phyloP scores from a whole-genome alignment of 2,888 invertebrate species.

The Calliopum simillimum region DNA sequence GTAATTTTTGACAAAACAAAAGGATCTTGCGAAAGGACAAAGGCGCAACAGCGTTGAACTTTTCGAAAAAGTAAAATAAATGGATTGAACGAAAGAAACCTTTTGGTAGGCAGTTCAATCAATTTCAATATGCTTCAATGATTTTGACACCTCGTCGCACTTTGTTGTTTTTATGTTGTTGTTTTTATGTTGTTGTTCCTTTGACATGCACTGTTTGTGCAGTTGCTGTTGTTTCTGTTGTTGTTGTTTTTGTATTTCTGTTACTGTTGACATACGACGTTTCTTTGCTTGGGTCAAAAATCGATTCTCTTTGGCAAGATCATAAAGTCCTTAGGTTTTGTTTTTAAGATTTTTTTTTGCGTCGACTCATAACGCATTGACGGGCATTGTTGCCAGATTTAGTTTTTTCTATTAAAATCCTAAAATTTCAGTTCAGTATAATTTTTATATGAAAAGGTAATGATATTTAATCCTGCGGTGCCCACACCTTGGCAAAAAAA shows the following conservation, averaged over 20 bases:
- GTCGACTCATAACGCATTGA: no score
- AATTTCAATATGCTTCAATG: slow-evolving; percentile 57
- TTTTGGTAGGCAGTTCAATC: slow-evolving; percentile 49
- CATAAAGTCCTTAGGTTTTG: neutral
- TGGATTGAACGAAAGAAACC: slow-evolving; percentile 16
- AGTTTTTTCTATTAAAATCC: no score
- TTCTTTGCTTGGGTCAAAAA: slow-evolving; percentile 2
- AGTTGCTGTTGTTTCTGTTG: neutral
- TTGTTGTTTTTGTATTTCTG: slow-evolving; percentile 3
- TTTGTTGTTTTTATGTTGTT: slow-evolving; percentile 29
- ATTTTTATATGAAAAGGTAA: no score
- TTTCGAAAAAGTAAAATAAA: slow-evolving; percentile 2
- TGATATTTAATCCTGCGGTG: no score
- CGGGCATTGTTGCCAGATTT: no score
- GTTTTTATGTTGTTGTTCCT: slow-evolving; percentile 13
- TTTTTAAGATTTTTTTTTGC: no score
- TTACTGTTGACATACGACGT: neutral
- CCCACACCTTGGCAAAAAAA: no score
- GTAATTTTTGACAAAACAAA: slow-evolving; percentile 38
- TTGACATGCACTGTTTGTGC: slow-evolving; percentile 1
- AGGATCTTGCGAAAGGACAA: slow-evolving; percentile 34
- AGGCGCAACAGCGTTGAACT: slow-evolving; percentile 18
- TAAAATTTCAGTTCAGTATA: no score
- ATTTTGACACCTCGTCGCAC: slow-evolving; percentile 54
- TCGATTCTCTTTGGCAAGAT: slow-evolving; percentile 31